Evolutionary conservation across 1,140 invertebrate species (phyloP).

Genomic region (Adelges cooleyi): DNA sequence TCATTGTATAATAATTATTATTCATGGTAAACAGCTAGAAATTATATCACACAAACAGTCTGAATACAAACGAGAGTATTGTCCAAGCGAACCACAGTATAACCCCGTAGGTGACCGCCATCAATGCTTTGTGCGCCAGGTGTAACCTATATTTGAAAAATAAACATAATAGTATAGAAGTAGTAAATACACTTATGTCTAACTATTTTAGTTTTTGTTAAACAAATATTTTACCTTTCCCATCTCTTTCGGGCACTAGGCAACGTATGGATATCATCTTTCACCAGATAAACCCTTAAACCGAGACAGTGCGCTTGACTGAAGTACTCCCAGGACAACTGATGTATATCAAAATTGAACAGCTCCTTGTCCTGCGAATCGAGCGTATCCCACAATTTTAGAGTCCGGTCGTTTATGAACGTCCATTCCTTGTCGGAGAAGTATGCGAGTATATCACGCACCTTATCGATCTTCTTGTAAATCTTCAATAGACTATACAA

Average conservation of each 20-base stretch:
- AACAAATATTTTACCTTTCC: constrained; percentile 41
- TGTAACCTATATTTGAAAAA: no score
- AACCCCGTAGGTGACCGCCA: no score
- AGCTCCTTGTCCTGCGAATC: constrained; percentile 47
- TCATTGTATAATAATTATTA: no score
- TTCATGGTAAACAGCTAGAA: no score
- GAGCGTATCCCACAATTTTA: constrained; percentile 49
- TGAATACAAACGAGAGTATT: no score
- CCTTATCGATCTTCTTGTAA: constrained; percentile 60
- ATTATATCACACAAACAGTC: no score
- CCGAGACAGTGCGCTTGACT: constrained; percentile 47
- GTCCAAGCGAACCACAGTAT: no score
- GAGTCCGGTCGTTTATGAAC: constrained; percentile 55
- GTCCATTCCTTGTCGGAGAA: constrained; percentile 59
- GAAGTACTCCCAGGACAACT: constrained; percentile 49
- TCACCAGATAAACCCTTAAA: constrained; percentile 47
- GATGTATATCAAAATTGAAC: constrained; percentile 57
- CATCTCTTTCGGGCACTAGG: constrained; percentile 42
- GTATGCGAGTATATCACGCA: constrained; percentile 54
- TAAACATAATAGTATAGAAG: no score
- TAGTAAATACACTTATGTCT: no score
- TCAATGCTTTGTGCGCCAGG: no score
- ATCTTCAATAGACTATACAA: constrained; percentile 54
- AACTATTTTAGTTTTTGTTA: no score
- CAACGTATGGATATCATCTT: constrained; percentile 47